A percentile compares a stretch with the other conserved stretches of the same genome.
Conservation (phyloP, 2,888 invertebrate species). For the Mycogona germanica region DNA sequence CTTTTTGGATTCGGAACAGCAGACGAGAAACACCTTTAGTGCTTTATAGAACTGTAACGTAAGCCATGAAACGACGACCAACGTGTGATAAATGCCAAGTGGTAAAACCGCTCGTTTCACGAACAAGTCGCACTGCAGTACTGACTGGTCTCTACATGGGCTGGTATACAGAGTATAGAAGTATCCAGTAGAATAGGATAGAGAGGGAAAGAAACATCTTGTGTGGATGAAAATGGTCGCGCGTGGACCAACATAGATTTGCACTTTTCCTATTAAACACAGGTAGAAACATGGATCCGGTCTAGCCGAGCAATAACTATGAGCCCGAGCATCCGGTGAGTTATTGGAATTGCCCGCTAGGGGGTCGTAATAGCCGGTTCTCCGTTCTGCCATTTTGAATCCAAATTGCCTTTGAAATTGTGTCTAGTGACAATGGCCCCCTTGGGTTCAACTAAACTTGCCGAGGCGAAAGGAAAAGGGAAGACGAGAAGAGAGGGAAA, state of each 20-base stretch:
- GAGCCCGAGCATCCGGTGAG: constrained; percentile 10
- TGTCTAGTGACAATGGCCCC: constrained; percentile 18
- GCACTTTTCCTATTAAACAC: constrained; percentile 13
- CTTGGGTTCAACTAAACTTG: constrained; percentile 17
- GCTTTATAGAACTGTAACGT: too few relatives aligned
- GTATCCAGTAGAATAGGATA: too few relatives aligned
- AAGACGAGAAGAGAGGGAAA: not conserved
- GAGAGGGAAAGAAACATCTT: too few relatives aligned
- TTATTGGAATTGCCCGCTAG: constrained; percentile 17
- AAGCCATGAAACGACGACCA: too few relatives aligned
- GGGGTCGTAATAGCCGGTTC: constrained; percentile 17
- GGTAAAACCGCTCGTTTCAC: too few relatives aligned
- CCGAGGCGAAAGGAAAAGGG: not conserved
- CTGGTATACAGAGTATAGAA: too few relatives aligned
- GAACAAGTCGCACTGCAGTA: too few relatives aligned
- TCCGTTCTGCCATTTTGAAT: constrained; percentile 19
- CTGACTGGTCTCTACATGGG: too few relatives aligned
- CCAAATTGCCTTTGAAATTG: constrained; percentile 19
- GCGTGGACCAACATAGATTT: constrained; percentile 14
- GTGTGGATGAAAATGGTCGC: too few relatives aligned
- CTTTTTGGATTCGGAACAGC: too few relatives aligned
- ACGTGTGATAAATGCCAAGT: too few relatives aligned
- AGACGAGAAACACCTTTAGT: too few relatives aligned
- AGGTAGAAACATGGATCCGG: constrained; percentile 7
- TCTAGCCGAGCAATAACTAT: constrained; percentile 6